Percentiles rank a stretch among this genome's conserved stretches.
phyloP scores from a whole-genome alignment of 2,113 vertebrate species.

The Corythoichthys intestinalis region DNA sequence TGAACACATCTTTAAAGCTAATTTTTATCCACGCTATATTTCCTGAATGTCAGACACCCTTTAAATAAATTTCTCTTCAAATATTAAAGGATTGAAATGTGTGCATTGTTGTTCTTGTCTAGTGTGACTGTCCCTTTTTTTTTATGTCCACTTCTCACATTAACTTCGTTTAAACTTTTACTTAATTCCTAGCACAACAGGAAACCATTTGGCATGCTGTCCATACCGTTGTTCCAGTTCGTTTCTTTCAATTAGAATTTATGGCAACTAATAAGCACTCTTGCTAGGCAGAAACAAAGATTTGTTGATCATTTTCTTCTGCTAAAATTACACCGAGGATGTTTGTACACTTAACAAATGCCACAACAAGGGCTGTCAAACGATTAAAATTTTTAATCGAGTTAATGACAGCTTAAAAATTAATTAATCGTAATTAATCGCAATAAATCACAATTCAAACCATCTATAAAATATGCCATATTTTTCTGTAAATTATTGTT shows the following conservation, averaged over 20 bases:
- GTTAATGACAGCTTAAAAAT: too few species aligned
- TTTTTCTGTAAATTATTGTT: too few species aligned
- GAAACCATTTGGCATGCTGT: slow-evolving; percentile 61
- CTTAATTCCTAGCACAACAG: slow-evolving; percentile 60
- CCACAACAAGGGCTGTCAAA: not conserved
- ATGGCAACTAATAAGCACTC: slow-evolving; percentile 53
- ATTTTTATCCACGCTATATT: slow-evolving; percentile 13
- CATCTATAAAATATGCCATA: too few species aligned
- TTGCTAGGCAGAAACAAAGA: slow-evolving; percentile 55
- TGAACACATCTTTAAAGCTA: slow-evolving; percentile 14
- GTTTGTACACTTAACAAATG: slow-evolving; percentile 51
- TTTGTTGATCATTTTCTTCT: slow-evolving; percentile 57
- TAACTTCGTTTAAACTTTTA: slow-evolving; percentile 41
- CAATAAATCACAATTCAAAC: too few species aligned
- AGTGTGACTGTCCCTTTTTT: slow-evolving; percentile 23
- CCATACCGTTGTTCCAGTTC: slow-evolving; percentile 58
- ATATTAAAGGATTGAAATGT: slow-evolving; percentile 33
- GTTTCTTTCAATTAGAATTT: slow-evolving; percentile 63
- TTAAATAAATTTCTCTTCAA: slow-evolving; percentile 1
- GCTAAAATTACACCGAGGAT: slow-evolving; percentile 56
- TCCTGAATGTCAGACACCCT: slow-evolving; percentile 7
- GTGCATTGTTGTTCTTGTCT: slow-evolving; percentile 41
- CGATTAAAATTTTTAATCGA: too few species aligned
- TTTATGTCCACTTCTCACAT: slow-evolving; percentile 29
- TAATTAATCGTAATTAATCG: too few species aligned